Base-by-base conservation (phyloP, 2,888 invertebrate species). In the Sphinx pinastri region DNA sequence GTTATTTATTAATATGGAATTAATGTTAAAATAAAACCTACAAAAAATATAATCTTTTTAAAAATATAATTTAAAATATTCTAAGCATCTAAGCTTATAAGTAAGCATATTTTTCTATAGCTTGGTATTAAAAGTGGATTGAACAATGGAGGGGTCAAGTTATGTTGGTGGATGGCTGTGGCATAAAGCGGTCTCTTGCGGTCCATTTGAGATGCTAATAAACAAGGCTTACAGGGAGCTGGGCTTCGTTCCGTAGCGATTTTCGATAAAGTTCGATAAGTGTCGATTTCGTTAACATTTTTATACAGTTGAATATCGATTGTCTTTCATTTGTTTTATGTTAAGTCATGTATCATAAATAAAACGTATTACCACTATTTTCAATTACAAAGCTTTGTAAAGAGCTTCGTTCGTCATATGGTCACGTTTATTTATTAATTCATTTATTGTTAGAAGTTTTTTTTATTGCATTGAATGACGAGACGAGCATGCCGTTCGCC, bases 121-220 rank as follows among this genome's bases (percentile, higher is more conserved):
- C 55, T 19, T 19, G 38, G 57, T 57, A 57, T 57, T 57, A 57
- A 25, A 25, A 31, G 16, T 16, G 19, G 57, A 55, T n/a, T 19
- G 55, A 25, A 57, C 57, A 57, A 57, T 57, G 57, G 25, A 19
- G 19, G 19, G 57, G 57, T 57, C 57, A 25, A 19, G 25, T 13
- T 57, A 57, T 57, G 8, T 6, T 57, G 57, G 57, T 13, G 11
- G 25, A 13, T 19, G n/a, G 16, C 8, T 8, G 16, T 19, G 19
- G 55, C 57, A 57, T 55, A 25, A 31, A 19, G 57, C 57, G 19
- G 11, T 57, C 19, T 57, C 57, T 57, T 19, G 57, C 57, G 57
- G 57, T 31, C 25, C 25, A 57, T 57, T 57, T 57, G 57, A 57
- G 57, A 57, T 57, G 57, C 25, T 57, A 57, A 57, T 57, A 57